Conservation (phyloP, 1,140 invertebrate species). For the Parasteatoda tepidariorum region DNA sequence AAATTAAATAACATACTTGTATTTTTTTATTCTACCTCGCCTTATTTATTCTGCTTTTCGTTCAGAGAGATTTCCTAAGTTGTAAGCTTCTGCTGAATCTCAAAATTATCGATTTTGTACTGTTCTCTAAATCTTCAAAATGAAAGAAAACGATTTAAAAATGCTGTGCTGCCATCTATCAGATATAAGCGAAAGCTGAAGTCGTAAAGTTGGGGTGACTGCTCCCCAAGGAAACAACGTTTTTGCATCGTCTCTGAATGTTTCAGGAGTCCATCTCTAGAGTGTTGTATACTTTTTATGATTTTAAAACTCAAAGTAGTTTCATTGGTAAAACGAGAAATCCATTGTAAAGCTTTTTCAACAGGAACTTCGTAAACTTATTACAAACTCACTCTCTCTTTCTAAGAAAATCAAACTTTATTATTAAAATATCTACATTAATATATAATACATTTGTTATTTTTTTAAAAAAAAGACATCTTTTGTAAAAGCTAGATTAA, state of each 20-base stretch:
- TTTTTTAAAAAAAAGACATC: too few relatives aligned
- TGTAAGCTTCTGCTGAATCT: constrained; percentile 44
- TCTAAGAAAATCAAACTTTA: too few relatives aligned
- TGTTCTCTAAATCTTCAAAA: not conserved
- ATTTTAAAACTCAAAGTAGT: too few relatives aligned
- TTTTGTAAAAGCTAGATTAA: too few relatives aligned
- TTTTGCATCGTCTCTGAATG: not conserved
- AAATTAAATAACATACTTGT: constrained; percentile 53
- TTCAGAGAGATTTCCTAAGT: constrained; percentile 45
- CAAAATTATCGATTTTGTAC: constrained; percentile 42
- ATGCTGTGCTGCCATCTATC: constrained; percentile 19
- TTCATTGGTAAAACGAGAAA: too few relatives aligned
- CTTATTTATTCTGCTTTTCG: constrained; percentile 11
- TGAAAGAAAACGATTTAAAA: not conserved
- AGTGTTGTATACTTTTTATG: not conserved
- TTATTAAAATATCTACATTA: too few relatives aligned
- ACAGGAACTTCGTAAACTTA: too few relatives aligned
- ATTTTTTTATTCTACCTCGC: constrained; percentile 11
- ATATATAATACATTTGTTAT: too few relatives aligned
- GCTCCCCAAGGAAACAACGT: not conserved
- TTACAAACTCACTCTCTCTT: too few relatives aligned
- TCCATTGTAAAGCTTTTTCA: too few relatives aligned
- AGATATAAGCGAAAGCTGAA: not conserved
- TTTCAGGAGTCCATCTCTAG: not conserved
- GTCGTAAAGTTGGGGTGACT: not conserved